Conservation (phyloP, 2,888 invertebrate species). For the Idaea aversata region DNA sequence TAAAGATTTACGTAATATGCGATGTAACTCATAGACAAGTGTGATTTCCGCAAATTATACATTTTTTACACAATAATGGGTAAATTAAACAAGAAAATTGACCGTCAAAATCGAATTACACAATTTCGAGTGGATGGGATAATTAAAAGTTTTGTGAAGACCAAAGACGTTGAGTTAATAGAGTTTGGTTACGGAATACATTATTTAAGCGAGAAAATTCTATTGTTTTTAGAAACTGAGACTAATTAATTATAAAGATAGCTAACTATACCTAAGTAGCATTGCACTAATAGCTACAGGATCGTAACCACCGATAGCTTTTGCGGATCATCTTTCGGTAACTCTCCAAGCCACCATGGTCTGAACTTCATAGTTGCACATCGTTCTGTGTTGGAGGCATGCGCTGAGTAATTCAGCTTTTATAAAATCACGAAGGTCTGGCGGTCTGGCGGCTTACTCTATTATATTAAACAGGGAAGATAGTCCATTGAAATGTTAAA, state of each 20-base stretch:
- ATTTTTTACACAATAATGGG: background rate
- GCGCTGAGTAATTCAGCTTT: too few relatives aligned
- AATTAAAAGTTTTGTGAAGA: background rate
- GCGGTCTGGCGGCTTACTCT: too few relatives aligned
- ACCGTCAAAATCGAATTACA: slow-evolving; percentile 5
- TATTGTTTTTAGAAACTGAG: background rate
- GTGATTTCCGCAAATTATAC: slow-evolving; percentile 46
- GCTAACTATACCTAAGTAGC: too few relatives aligned
- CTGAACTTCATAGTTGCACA: too few relatives aligned
- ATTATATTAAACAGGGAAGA: too few relatives aligned
- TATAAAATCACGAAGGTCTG: too few relatives aligned
- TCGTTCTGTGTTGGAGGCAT: too few relatives aligned
- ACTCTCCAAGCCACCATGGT: too few relatives aligned
- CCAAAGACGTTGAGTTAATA: background rate
- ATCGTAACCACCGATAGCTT: too few relatives aligned
- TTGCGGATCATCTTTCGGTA: too few relatives aligned
- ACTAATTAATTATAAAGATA: background rate
- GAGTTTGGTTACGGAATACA: background rate
- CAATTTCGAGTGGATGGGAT: background rate
- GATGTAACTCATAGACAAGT: slow-evolving; percentile 64
- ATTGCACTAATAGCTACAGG: too few relatives aligned
- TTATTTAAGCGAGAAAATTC: background rate
- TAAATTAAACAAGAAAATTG: slow-evolving; percentile 4
- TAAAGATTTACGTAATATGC: slow-evolving; percentile 73
- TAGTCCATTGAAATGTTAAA: too few relatives aligned